These are phyloP conservation scores for Colius striatus DNA, from an alignment of 2,113 vertebrate genomes.

Conservation along the genomic window DNA sequence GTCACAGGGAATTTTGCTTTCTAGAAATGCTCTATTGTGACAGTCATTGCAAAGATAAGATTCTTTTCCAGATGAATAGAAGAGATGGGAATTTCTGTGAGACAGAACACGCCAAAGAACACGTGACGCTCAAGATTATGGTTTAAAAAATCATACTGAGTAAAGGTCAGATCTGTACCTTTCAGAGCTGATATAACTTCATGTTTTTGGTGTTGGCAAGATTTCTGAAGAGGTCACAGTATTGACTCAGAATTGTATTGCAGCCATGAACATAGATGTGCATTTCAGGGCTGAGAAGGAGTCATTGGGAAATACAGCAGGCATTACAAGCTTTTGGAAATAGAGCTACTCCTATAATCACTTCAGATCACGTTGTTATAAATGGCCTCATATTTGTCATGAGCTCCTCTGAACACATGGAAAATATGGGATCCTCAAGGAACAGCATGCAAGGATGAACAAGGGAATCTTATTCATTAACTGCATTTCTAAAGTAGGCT, in stretches of 20 bases:
- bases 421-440: neutral
- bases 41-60: neutral
- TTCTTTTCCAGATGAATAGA: neutral
- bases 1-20: neutral
- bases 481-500: neutral
- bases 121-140: neutral
- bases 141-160: neutral
- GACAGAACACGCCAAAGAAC: neutral
- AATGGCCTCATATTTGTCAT: neutral
- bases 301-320: neutral
- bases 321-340: neutral
- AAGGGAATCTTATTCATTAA: neutral
- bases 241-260: neutral
- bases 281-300: neutral
- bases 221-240: neutral
- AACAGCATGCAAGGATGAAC: neutral
- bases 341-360: neutral
- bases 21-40: conserved; percentile 14
- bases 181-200: neutral
- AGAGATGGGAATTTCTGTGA: neutral
- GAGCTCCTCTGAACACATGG: neutral
- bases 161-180: neutral
- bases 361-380: neutral
- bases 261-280: neutral
- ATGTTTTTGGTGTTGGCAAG: neutral